Evolutionary conservation across 2,888 invertebrate species (phyloP).

Genomic region (Nemapogon koenigi): DNA sequence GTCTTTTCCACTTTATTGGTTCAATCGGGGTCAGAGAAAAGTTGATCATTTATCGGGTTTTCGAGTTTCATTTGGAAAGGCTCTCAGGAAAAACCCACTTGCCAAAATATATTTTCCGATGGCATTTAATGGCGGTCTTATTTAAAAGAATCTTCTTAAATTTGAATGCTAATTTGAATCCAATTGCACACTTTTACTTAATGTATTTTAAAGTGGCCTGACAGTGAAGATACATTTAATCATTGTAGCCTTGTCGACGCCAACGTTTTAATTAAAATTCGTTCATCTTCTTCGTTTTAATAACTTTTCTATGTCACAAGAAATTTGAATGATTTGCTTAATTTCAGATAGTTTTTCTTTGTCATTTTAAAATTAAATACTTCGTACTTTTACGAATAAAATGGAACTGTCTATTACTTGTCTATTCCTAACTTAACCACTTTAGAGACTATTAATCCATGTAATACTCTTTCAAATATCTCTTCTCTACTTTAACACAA

Average conservation of each 20-base stretch:
- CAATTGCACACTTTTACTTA: background rate
- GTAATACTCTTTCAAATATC: no score
- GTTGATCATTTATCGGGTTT: conserved; percentile 2
- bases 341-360: no score
- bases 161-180: no score
- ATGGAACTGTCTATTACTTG: no score
- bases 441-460: no score
- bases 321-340: no score
- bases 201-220: background rate
- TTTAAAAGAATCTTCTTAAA: background rate
- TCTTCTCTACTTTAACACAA: no score
- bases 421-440: no score
- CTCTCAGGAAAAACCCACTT: conserved; percentile 1
- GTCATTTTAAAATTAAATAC: no score
- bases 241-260: conserved; percentile 18
- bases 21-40: conserved; percentile 1
- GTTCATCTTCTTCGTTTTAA: conserved; percentile 20
- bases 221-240: conserved; percentile 16
- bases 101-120: conserved; percentile 1
- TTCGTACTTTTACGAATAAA: no score
- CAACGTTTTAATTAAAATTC: conserved; percentile 31
- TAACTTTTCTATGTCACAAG: conserved; percentile 1
- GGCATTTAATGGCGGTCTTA: background rate
- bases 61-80: background rate
- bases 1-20: conserved; percentile 9